A percentile compares a stretch with the other conserved stretches of the same genome.
Evolutionary conservation across 2,888 invertebrate genomes (phyloP).

Genomic region (Phragmatobia fuliginosa): DNA sequence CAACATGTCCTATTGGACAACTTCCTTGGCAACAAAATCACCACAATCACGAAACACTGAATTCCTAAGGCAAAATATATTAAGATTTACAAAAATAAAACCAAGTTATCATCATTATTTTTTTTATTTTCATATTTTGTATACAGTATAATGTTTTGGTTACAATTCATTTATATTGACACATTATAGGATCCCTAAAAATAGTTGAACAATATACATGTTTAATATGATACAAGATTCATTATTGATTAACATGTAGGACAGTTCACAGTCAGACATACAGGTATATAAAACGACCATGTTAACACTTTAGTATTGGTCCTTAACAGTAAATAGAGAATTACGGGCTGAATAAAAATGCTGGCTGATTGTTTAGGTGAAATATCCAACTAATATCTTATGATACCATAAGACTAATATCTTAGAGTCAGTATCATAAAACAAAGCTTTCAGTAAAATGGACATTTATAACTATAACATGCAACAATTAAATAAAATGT

Average conservation of each 20-base stretch:
- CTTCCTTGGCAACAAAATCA: slow-evolving; percentile 77
- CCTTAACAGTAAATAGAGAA: slow-evolving; percentile 68
- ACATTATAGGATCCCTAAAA: slow-evolving; percentile 81
- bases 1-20: slow-evolving; percentile 80
- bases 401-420: slow-evolving; percentile 27
- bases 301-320: slow-evolving; percentile 75
- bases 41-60: slow-evolving; percentile 32
- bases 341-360: slow-evolving; percentile 56
- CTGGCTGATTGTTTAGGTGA: slow-evolving; percentile 46
- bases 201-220: slow-evolving; percentile 84
- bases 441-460: slow-evolving; percentile 34
- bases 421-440: slow-evolving; percentile 49
- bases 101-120: slow-evolving; percentile 73
- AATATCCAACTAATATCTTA: slow-evolving; percentile 69
- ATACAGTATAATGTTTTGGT: slow-evolving; percentile 83
- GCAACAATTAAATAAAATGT: slow-evolving; percentile 41
- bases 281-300: slow-evolving; percentile 70
- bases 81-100: slow-evolving; percentile 41
- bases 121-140: slow-evolving; percentile 82
- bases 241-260: slow-evolving; percentile 69
- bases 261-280: slow-evolving; percentile 69
- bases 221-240: slow-evolving; percentile 81
- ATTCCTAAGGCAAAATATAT: not conserved
- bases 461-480: slow-evolving; percentile 27
- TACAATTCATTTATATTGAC: slow-evolving; percentile 84